Evolutionary conservation across 1,140 invertebrate genomes (phyloP).

Genomic region (Drosophila melanica): DNA sequence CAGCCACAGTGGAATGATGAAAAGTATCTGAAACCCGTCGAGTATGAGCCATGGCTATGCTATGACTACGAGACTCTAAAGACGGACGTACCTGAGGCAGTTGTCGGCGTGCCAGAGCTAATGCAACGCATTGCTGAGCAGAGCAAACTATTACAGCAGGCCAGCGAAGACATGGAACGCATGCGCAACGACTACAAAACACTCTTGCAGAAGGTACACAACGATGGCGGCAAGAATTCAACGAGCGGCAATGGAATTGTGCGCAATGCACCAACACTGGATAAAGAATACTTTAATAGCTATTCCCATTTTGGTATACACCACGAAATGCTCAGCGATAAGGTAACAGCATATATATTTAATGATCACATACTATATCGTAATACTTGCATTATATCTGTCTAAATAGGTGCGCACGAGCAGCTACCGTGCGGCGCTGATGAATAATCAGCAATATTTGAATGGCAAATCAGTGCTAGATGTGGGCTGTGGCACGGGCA

Average conservation of each 20-base stretch:
- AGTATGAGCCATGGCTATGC: constrained; percentile 93
- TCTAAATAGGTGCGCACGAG: constrained; percentile 89
- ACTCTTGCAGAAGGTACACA: constrained; percentile 83
- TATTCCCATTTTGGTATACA: constrained; percentile 99
- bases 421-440: constrained; percentile 96
- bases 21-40: constrained; percentile 90
- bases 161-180: constrained; percentile 87
- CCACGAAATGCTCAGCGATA: constrained; percentile 95
- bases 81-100: constrained; percentile 6
- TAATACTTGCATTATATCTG: constrained; percentile 74
- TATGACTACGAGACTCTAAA: constrained; percentile 85
- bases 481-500: constrained; percentile 96
- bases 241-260: constrained; percentile 45
- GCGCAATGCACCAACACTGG: constrained; percentile 84
- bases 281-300: constrained; percentile 95
- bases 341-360: constrained; percentile 52
- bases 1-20: constrained; percentile 89
- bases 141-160: constrained; percentile 85
- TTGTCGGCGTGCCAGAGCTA: constrained; percentile 32
- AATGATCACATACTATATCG: constrained; percentile 8
- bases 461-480: constrained; percentile 94
- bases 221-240: constrained; percentile 19
- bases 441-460: constrained; percentile 90
- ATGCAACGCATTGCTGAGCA: constrained; percentile 52
- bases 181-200: constrained; percentile 87